phyloP scores from a whole-genome alignment of 2,113 vertebrate species.

The Thymallus thymallus region DNA sequence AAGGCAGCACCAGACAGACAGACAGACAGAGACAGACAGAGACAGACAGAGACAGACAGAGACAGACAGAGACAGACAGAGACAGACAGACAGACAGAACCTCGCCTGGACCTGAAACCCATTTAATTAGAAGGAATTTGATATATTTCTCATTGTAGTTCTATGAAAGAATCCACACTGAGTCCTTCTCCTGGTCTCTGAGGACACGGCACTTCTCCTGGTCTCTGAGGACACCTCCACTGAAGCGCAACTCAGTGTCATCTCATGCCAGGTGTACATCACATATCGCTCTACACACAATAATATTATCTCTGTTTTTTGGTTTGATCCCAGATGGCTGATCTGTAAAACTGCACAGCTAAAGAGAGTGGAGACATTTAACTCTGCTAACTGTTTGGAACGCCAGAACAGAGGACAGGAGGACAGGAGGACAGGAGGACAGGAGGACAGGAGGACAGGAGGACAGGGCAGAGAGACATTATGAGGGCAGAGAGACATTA shows the following conservation, averaged over 20 bases:
- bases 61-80: too few relatives aligned
- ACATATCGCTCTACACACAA: background rate
- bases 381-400: background rate
- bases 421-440: background rate
- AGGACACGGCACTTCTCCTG: too few relatives aligned
- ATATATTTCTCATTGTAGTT: too few relatives aligned
- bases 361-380: slow-evolving; percentile 18
- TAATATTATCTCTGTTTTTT: slow-evolving; percentile 23
- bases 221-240: background rate
- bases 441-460: background rate
- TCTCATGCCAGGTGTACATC: background rate
- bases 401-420: background rate
- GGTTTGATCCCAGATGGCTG: slow-evolving; percentile 28
- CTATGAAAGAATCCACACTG: too few relatives aligned
- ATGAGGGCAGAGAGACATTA: too few relatives aligned
- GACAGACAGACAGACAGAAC: slow-evolving; percentile 12
- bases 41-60: too few relatives aligned
- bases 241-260: background rate
- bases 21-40: background rate
- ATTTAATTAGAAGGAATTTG: background rate
- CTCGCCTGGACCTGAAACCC: background rate
- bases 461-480: too few relatives aligned
- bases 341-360: slow-evolving; percentile 41
- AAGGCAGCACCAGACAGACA: slow-evolving; percentile 22
- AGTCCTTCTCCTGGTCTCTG: too few relatives aligned